phyloP scores from a whole-genome alignment of 2,797 vertebrate genomes.

The Hybognathus amarus region DNA sequence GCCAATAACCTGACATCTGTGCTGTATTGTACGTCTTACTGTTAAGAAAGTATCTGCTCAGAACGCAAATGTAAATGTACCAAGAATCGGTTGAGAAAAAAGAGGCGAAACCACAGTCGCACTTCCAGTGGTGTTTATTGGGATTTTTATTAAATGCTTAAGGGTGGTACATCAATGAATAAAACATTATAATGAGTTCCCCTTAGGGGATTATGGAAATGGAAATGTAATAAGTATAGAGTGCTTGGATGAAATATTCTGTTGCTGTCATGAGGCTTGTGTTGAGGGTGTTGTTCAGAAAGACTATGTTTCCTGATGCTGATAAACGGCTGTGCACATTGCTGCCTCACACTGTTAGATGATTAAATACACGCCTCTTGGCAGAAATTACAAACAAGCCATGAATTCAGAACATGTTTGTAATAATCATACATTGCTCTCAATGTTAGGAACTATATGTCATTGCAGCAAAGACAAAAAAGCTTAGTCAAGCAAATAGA shows the following conservation, averaged over 20 bases:
- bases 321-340: slow-evolving; percentile 43
- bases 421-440: slow-evolving; percentile 36
- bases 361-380: slow-evolving; percentile 45
- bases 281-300: slow-evolving; percentile 29
- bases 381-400: slow-evolving; percentile 53
- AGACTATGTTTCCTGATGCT: slow-evolving; percentile 21
- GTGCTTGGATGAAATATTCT: slow-evolving; percentile 29
- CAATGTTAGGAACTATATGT: slow-evolving; percentile 3
- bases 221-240: slow-evolving; percentile 42
- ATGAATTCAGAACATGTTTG: slow-evolving; percentile 45
- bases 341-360: slow-evolving; percentile 33
- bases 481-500: slow-evolving; percentile 18
- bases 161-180: slow-evolving; percentile 49
- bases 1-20: neutral
- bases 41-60: slow-evolving; percentile 1
- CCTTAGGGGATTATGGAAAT: slow-evolving; percentile 41
- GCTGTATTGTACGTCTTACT: neutral
- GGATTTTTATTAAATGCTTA: slow-evolving; percentile 50
- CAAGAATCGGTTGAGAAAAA: slow-evolving; percentile 12
- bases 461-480: slow-evolving; percentile 34
- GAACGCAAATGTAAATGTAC: slow-evolving; percentile 14
- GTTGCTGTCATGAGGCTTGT: slow-evolving; percentile 27
- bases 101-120: neutral
- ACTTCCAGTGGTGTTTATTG: slow-evolving; percentile 37
- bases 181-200: slow-evolving; percentile 51